Percentiles rank a stretch among this genome's conserved stretches.
These are phyloP conservation scores for Sebastes fasciatus DNA, from an alignment of 2,113 vertebrate species.

Conservation along the genomic window DNA sequence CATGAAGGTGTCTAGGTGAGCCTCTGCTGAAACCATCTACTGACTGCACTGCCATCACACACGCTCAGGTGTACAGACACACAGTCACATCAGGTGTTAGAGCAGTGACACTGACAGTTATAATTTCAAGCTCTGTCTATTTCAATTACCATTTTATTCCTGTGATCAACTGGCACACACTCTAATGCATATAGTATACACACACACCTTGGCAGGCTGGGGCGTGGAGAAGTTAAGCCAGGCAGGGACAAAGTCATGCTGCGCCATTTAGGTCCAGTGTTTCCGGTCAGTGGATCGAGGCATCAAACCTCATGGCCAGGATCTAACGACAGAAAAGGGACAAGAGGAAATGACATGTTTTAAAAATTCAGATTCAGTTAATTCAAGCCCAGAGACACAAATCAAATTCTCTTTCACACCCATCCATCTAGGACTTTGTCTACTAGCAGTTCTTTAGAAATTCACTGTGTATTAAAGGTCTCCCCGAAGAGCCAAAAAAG, in stretches of 20 bases:
- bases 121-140: neutral
- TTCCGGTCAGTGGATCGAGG: conserved; percentile 99
- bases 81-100: neutral
- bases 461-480: conserved; percentile 14
- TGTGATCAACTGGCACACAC: neutral
- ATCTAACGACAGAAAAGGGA: conserved; percentile 79
- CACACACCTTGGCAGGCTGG: conserved; percentile 95
- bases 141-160: neutral
- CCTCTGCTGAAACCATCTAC: conserved; percentile 20
- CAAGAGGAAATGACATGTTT: neutral
- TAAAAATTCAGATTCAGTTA: neutral
- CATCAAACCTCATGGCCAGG: conserved; percentile 99
- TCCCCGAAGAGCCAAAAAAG: conserved; percentile 31
- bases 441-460: conserved; percentile 25
- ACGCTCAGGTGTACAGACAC: neutral
- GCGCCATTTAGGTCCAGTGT: conserved; percentile 99
- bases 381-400: neutral
- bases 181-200: neutral
- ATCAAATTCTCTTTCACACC: neutral
- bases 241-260: conserved; percentile 99
- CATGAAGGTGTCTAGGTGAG: neutral
- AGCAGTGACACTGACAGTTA: neutral
- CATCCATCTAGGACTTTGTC: conserved; percentile 16
- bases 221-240: conserved; percentile 99
- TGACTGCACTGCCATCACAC: conserved; percentile 18